Conservation (phyloP, 2,113 vertebrate species). For the Daphoenositta chrysoptera region DNA sequence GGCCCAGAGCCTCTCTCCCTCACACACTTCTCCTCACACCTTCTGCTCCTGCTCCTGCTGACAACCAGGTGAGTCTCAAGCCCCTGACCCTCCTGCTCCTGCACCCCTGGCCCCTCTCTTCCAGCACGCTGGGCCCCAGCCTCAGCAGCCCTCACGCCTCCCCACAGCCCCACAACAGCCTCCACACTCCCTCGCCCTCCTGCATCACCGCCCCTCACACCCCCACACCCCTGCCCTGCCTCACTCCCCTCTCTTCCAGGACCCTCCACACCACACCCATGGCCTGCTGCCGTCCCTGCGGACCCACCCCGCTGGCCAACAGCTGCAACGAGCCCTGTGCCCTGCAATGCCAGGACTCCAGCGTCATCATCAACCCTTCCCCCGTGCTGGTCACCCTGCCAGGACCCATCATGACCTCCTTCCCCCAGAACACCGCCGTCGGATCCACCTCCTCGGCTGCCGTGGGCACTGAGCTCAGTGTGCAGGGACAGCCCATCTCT, state of each 20-base stretch:
- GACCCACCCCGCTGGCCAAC: neutral
- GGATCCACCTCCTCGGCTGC: no score
- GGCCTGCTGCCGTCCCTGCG: neutral
- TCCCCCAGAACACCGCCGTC: no score
- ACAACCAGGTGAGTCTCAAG: neutral
- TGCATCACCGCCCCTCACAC: no score
- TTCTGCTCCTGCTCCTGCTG: neutral
- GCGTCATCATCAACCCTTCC: no score
- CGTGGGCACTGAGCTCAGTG: no score
- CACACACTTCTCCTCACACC: accelerated
- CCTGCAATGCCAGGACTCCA: no score
- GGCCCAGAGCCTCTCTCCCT: accelerated
- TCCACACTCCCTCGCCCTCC: neutral
- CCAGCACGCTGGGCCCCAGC: neutral
- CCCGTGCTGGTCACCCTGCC: no score
- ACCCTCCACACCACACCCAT: no score
- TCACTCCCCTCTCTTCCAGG: no score
- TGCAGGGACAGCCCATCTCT: no score
- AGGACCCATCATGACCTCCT: no score
- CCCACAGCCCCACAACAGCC: neutral
- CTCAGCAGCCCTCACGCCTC: neutral
- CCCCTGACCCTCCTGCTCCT: neutral
- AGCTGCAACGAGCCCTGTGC: constrained; percentile 7
- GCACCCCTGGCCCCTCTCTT: accelerated
- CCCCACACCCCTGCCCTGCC: no score